Conservation (phyloP, 2,797 vertebrate species). For the Thripadectes ignobilis region DNA sequence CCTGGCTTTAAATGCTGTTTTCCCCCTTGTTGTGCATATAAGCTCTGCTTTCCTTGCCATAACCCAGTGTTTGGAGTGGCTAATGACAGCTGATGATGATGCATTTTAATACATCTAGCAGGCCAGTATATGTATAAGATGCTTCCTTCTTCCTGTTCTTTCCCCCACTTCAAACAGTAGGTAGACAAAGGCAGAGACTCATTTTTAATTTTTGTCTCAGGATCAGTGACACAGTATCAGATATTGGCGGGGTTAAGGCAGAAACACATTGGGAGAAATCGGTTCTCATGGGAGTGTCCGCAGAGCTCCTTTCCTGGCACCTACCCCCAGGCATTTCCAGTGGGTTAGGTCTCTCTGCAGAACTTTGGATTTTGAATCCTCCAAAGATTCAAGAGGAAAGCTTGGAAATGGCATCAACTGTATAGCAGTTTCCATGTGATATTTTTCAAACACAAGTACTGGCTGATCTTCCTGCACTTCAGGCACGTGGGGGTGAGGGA, state of each 20-base stretch:
- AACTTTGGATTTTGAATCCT: neutral
- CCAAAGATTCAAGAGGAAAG: neutral
- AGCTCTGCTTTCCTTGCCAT: neutral
- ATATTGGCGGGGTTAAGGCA: neutral
- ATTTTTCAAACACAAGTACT: neutral
- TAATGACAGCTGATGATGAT: neutral
- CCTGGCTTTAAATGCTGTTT: slow-evolving; percentile 23
- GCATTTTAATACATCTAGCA: neutral
- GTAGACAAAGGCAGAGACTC: neutral
- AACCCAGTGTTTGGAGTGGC: neutral
- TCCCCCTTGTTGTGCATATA: neutral
- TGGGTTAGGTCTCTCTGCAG: neutral
- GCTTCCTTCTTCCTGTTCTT: neutral
- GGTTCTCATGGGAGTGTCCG: neutral
- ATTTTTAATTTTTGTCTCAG: neutral
- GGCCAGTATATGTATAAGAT: neutral
- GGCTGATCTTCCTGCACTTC: neutral
- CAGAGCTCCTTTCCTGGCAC: neutral
- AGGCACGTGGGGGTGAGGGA: fast-evolving
- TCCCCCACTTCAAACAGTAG: neutral
- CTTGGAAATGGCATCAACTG: neutral
- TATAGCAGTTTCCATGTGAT: neutral
- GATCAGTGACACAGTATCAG: neutral
- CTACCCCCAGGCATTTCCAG: neutral
- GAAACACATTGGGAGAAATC: neutral